Evolutionary conservation across 2,797 vertebrate species (phyloP), one percentile per base, ranked within the genome.

Genomic region (Oryzias dopingdopingensis): DNA sequence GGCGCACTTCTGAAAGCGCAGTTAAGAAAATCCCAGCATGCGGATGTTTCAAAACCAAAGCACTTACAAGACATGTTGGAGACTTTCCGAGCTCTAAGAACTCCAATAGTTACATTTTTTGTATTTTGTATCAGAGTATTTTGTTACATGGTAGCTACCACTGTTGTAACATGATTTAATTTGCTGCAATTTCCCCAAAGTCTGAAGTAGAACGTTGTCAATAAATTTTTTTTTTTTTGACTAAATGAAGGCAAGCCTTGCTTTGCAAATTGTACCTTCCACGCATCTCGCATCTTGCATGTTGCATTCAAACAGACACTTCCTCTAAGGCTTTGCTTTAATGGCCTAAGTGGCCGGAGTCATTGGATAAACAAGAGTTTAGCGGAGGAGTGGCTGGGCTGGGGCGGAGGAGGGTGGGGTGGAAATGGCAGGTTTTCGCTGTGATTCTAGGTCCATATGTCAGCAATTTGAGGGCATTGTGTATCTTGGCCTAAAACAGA

Each of bases 391-490:
- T 91, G 89, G 84, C 80, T 86, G 84, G 66, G 63, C 84, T 49
- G 89, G 86, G 83, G 79, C 83, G 74, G 70, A 69, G 74, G 76
- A 84, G 82, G 82, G 81, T 46, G 59, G 71, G 66, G 76, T 84
- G 82, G 82, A 88, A 89, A 92, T 90, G 93, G 93, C 93, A 93
- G 91, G 90, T 92, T 93, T 94, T 91, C 90, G 91, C 91, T 92
- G 91, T 91, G 92, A 90, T 91, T 91, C 92, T 88, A 80, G 90
- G 93, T 94, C 93, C 95, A 95, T 93, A 96, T 97, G 95, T 97
- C 95, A 97, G 95, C 92, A 96, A 96, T 96, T 96, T 95, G 92
- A 94, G 93, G 93, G 93, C 93, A 94, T 94, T 97, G 95, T 97
- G 93, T 97, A 94, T 94, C 94, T 96, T 97, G 95, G 96, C 95